Conservation (phyloP, 2,113 vertebrate genomes). For the Paedocypris sp. region DNA sequence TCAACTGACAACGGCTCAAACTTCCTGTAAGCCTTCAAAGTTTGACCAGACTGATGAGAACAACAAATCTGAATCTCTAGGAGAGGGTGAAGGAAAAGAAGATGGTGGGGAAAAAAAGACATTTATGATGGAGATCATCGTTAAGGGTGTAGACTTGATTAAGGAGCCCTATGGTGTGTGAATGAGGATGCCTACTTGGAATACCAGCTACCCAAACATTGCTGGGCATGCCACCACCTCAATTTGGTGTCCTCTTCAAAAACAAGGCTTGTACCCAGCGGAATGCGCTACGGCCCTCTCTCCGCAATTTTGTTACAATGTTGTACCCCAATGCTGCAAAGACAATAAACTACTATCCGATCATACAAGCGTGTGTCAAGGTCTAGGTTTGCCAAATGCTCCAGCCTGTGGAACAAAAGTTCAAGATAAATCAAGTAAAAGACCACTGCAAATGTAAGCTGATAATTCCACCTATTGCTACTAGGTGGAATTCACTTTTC, state of each 20-base stretch:
- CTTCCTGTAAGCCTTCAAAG: conserved; percentile 23
- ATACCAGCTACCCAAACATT: conserved; percentile 28
- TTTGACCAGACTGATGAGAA: conserved; percentile 20
- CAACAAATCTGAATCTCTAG: conserved; percentile 13
- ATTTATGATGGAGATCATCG: conserved; percentile 1
- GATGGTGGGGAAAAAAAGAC: conserved; percentile 6
- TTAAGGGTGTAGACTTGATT: conserved; percentile 18
- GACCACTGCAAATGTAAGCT: conserved; percentile 19
- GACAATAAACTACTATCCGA: no score
- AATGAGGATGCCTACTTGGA: conserved; percentile 30
- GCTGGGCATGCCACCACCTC: conserved; percentile 24
- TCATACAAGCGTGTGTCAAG: conserved; percentile 10
- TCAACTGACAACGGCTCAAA: conserved; percentile 29
- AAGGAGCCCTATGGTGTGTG: conserved; percentile 20
- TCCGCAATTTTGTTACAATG: no score
- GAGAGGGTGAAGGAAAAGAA: conserved; percentile 8
- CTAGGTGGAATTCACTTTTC: conserved; percentile 30
- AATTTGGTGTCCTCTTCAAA: conserved; percentile 20
- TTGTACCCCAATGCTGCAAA: no score
- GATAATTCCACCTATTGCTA: conserved; percentile 18
- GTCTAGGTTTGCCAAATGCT: conserved; percentile 16
- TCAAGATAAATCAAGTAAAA: conserved; percentile 1
- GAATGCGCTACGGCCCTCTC: no score
- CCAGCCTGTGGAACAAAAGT: conserved; percentile 19
- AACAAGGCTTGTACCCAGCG: neutral